Evolutionary conservation across 1,140 invertebrate genomes (phyloP), one percentile per base, ranked within the genome.

Genomic region (Leptopilina clavipes): DNA sequence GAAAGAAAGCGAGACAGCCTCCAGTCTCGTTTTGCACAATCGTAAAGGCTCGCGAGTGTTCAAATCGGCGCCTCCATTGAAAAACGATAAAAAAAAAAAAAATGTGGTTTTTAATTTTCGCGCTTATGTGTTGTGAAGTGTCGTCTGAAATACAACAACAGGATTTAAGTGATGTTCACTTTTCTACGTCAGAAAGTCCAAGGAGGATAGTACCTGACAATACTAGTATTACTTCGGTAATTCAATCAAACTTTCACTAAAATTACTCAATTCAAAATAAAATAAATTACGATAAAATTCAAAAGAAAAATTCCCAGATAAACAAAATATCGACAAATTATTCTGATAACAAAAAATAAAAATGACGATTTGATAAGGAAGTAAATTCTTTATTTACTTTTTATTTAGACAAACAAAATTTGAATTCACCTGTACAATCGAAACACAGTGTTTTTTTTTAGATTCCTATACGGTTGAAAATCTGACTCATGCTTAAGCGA

Each of bases 11-110:
- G 25, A 59, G 8, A 59, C 19, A 59, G 56, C 59, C 22, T 25
- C 19, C 19, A 65, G 59, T 22, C 25, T 31, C 18, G 14, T 56
- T 74, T 44, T 18, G 74, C 74, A 71, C 56, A 45, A 70, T 73
- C 22, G 5, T 12, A 73, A 18, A 72, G 75, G 37, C 73, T 70
- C 25, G 40, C 18, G 43, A 52, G 19, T 72, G 17, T 72, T 48
- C 17, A 44, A 72, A 44, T 70, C 74, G 52, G 48, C 43, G 19
- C 17, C 37, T 17, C 25, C 25, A 31, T 40, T 40, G 37, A 40
- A 40, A 40, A 40, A 40, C 37, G 9, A 40, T 8, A 40, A 40
- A 18, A 74, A 6, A 37, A 25, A 65, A n/a, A 52, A 75, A 75
- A 22, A 70, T 70, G 71, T 22, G 17, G 65, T 45, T 65, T 43